A percentile compares a stretch with the other conserved stretches of the same genome.
Evolutionary conservation across 2,888 invertebrate genomes (phyloP).

Genomic region (Dryadula phaetusa): DNA sequence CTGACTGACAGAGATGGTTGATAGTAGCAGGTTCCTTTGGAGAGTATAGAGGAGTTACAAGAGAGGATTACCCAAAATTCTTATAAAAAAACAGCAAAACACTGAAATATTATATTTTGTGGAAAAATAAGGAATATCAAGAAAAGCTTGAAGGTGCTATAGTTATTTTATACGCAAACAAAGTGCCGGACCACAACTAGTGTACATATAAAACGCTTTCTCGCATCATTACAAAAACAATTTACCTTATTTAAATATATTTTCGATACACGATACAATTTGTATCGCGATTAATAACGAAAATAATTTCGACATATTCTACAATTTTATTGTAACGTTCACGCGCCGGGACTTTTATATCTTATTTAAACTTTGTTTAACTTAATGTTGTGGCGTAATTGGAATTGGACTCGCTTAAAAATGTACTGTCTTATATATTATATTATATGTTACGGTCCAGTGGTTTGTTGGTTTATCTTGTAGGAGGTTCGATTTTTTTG

Average conservation of each 20-base stretch:
- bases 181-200: no score
- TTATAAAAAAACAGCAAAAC: no score
- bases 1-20: no score
- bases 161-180: no score
- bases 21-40: no score
- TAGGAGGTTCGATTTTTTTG: no score
- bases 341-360: constrained; percentile 12
- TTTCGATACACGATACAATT: constrained; percentile 17
- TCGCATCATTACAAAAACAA: not conserved
- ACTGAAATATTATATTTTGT: no score
- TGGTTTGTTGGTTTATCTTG: not conserved
- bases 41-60: no score
- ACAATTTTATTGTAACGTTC: constrained; percentile 8
- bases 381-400: constrained; percentile 19
- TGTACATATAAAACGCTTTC: not conserved
- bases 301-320: constrained; percentile 1
- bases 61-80: no score
- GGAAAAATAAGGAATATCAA: no score
- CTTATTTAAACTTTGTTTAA: constrained; percentile 21
- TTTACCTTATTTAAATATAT: constrained; percentile 8
- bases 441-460: not conserved
- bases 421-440: not conserved
- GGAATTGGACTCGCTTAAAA: constrained; percentile 7
- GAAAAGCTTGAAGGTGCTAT: no score
- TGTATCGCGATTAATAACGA: constrained; percentile 22